Percentiles rank a stretch among this genome's conserved stretches.
Conservation (phyloP, 2,888 invertebrate species). For the Trissolcus japonicus region DNA sequence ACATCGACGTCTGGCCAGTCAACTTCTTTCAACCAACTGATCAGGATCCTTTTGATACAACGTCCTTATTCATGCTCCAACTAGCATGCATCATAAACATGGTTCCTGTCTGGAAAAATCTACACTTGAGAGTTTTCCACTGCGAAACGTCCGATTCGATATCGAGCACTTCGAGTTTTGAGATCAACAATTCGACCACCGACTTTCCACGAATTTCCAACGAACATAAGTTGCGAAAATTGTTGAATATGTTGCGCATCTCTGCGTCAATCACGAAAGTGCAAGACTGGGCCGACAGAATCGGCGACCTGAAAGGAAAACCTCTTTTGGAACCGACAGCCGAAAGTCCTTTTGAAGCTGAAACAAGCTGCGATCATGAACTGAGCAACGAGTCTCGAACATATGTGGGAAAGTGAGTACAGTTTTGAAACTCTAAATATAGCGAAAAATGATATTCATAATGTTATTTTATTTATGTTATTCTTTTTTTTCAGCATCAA, state of each 20-base stretch:
- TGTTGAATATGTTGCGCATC: constrained; percentile 91
- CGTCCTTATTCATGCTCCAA: constrained; percentile 96
- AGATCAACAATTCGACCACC: constrained; percentile 75
- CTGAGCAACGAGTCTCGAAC: constrained; percentile 77
- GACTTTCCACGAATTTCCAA: constrained; percentile 71
- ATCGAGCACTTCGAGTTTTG: constrained; percentile 69
- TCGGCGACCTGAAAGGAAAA: constrained; percentile 76
- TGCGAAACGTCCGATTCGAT: constrained; percentile 80
- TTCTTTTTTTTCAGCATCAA: constrained; percentile 80
- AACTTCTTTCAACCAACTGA: constrained; percentile 89
- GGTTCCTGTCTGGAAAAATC: constrained; percentile 90
- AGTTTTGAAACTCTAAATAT: constrained; percentile 17
- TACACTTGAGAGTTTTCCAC: constrained; percentile 90
- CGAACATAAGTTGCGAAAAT: constrained; percentile 79
- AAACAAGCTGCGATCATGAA: constrained; percentile 68
- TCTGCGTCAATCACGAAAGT: constrained; percentile 88
- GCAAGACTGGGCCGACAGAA: constrained; percentile 80
- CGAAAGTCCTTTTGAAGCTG: constrained; percentile 67
- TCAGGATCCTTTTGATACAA: constrained; percentile 91
- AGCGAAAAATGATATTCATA: background rate
- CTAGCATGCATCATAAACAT: constrained; percentile 96
- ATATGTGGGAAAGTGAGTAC: constrained; percentile 77
- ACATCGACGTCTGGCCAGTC: constrained; percentile 98
- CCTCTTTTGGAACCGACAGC: constrained; percentile 66
- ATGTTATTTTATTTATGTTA: background rate